These are phyloP conservation scores for Rhabdomys dilectus DNA, from an alignment of 2,113 vertebrate genomes.

Conservation along the genomic window DNA sequence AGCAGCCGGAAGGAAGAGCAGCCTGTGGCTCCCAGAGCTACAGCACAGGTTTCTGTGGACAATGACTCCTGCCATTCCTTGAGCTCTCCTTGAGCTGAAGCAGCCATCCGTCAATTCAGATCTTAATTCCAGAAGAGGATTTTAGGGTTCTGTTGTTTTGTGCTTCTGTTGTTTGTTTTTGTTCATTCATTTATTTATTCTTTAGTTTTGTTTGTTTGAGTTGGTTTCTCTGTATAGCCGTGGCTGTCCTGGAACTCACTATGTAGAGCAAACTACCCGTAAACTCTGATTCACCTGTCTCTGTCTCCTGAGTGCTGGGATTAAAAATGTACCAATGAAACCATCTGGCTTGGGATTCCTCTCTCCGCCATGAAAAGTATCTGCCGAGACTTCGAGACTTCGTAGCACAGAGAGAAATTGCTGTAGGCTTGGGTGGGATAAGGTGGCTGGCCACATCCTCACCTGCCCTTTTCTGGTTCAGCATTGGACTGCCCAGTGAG, in stretches of 20 bases:
- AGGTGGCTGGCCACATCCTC: neutral
- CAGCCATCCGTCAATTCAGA: neutral
- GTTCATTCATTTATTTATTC: neutral
- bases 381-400: neutral
- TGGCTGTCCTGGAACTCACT: too few species aligned
- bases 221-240: too few species aligned
- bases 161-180: too few species aligned
- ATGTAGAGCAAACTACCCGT: neutral
- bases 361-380: neutral
- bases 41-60: neutral
- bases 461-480: neutral
- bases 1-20: neutral
- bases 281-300: neutral
- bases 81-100: neutral
- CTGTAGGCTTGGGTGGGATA: neutral
- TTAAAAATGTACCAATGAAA: neutral
- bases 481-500: neutral
- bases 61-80: neutral
- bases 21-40: neutral
- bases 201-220: neutral
- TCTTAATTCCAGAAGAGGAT: neutral
- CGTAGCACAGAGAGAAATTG: neutral
- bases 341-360: neutral
- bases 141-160: neutral
- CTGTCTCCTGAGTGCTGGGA: neutral